Evolutionary conservation across 2,797 vertebrate genomes (phyloP), one percentile per base, ranked within the genome.

Genomic region (Kryptopterus vitreolus): DNA sequence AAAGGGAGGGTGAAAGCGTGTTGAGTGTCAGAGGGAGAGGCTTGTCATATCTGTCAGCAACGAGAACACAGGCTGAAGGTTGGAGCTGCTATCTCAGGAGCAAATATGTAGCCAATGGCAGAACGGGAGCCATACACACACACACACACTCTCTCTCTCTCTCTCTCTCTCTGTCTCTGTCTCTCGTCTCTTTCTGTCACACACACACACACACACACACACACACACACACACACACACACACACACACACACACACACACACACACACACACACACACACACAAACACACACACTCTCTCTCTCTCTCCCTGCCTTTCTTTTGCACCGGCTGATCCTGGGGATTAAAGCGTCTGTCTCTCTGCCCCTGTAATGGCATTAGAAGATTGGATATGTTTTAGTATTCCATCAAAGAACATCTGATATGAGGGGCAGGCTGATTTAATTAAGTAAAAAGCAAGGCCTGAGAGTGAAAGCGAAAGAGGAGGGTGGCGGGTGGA

Each of bases 361-460:
- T 84, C 86, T 78, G 77, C 88, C 87, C 86, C 86, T 88, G 76
- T 94, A 92, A 92, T 92, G 89, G 88, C 90, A 92, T 94, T 93
- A 93, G 91, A 87, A 90, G 89, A 90, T 89, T 88, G 90, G 91
- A 92, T 91, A 86, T 91, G 86, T 90, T 92, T 92, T 91, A 90
- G 90, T 88, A 90, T 92, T 92, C 91, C 59, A 90, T 92, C 91
- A 89, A 92, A 88, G 90, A 92, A 92, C 91, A 93, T 92, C 91
- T 92, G 92, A 93, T 93, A 90, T 80, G 86, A 88, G 87, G 85
- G 89, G 81, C 62, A 29, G 86, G 85, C 89, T 88, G 87, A 93
- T 94, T 92, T 89, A 92, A 93, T 93, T 92, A 92, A 90, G 87
- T 91, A 90, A 91, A 92, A 92, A 91, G 90, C 89, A 83, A 86